phyloP scores from a whole-genome alignment of 2,888 invertebrate species.

The Papilio protenor region DNA sequence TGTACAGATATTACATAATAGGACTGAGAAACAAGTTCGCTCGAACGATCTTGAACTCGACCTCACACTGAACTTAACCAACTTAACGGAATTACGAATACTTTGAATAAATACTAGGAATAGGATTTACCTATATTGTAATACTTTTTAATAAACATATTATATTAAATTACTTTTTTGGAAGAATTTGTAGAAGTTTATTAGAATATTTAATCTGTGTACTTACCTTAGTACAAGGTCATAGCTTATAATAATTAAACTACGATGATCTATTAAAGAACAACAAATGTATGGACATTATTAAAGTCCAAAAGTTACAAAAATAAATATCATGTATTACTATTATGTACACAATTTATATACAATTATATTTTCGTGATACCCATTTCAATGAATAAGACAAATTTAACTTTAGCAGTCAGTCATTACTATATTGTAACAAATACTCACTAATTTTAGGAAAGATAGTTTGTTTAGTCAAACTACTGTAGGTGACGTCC shows the following conservation, averaged over 20 bases:
- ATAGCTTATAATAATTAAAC: too few species aligned
- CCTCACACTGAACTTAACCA: constrained; percentile 6
- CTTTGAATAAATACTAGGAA: too few species aligned
- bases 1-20: neutral
- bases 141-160: neutral
- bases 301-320: neutral
- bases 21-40: neutral
- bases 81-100: neutral
- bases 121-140: neutral
- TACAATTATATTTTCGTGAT: neutral
- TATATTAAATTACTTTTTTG: too few species aligned
- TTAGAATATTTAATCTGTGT: too few species aligned
- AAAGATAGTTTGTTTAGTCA: constrained; percentile 42
- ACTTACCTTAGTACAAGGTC: too few species aligned
- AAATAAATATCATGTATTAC: neutral
- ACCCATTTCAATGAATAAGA: neutral
- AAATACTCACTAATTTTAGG: constrained; percentile 42
- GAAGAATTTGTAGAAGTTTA: too few species aligned
- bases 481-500: constrained; percentile 55
- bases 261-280: too few species aligned
- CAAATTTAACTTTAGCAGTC: neutral
- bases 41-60: neutral
- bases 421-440: constrained; percentile 31
- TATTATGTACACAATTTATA: neutral
- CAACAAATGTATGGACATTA: neutral